Evolutionary conservation across 2,797 vertebrate genomes (phyloP).

Genomic region (Semaprochilodus insignis): DNA sequence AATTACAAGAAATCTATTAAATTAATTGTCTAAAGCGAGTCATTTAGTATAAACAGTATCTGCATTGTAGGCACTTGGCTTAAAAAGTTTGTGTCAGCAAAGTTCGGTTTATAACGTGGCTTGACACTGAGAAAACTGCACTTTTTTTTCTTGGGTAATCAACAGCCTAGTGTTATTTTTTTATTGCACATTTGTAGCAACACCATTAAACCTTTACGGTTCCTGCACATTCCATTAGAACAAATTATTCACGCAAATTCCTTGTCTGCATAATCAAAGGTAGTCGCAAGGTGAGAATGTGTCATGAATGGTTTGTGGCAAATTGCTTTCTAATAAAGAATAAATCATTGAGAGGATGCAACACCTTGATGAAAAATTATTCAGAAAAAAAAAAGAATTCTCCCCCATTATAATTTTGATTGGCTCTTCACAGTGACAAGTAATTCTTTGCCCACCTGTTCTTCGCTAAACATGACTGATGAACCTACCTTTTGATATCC

Average conservation of each 20-base stretch:
- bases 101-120: constrained; percentile 45
- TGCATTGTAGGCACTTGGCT: background rate
- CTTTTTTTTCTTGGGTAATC: constrained; percentile 49
- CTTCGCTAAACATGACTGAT: constrained; percentile 25
- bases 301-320: constrained; percentile 54
- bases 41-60: background rate
- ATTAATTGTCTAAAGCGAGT: background rate
- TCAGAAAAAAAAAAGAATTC: background rate
- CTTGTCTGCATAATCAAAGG: constrained; percentile 49
- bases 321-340: constrained; percentile 58
- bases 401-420: constrained; percentile 7
- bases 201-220: constrained; percentile 57
- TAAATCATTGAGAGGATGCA: constrained; percentile 34
- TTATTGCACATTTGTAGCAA: constrained; percentile 43
- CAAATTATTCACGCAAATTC: constrained; percentile 52
- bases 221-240: constrained; percentile 45
- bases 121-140: constrained; percentile 52
- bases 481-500: background rate
- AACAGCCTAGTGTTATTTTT: constrained; percentile 30
- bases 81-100: constrained; percentile 61
- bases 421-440: constrained; percentile 15
- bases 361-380: constrained; percentile 42
- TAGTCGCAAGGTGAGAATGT: constrained; percentile 46
- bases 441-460: constrained; percentile 15
- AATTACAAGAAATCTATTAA: background rate